These are phyloP conservation scores for Chroicocephalus ridibundus DNA, from an alignment of 2,113 vertebrate species.

Conservation along the genomic window DNA sequence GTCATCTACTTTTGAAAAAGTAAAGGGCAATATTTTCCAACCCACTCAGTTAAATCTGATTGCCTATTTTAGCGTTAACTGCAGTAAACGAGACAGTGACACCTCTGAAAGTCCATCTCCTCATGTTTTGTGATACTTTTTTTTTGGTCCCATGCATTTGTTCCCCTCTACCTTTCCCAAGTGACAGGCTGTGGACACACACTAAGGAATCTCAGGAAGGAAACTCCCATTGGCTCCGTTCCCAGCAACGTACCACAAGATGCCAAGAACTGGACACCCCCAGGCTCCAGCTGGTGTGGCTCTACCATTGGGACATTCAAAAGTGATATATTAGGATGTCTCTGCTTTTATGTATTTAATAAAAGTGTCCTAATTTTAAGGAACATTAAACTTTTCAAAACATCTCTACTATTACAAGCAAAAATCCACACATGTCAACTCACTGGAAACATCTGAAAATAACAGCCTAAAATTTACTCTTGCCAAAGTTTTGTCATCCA, in stretches of 20 bases:
- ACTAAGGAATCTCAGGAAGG: background rate
- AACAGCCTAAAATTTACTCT: rapidly evolving
- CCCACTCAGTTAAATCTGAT: background rate
- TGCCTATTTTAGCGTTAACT: background rate
- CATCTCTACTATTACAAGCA: background rate
- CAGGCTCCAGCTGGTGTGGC: background rate
- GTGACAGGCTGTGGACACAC: background rate
- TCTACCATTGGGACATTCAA: background rate
- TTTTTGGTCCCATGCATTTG: background rate
- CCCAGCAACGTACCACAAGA: background rate
- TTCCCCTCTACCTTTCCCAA: background rate
- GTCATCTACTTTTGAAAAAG: background rate
- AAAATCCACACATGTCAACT: background rate
- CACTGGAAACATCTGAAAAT: background rate
- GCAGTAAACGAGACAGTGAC: background rate
- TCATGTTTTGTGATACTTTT: background rate
- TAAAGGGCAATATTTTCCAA: background rate
- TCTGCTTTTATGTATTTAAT: background rate
- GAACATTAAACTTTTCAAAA: background rate
- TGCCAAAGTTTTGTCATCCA: background rate
- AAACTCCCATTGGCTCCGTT: background rate
- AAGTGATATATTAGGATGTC: background rate
- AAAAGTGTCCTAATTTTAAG: background rate
- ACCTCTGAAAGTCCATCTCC: background rate
- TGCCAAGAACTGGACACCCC: background rate